Evolutionary conservation across 2,113 vertebrate genomes (phyloP), one percentile per base, ranked within the genome.

Genomic region (Melanerpes aurifrons): DNA sequence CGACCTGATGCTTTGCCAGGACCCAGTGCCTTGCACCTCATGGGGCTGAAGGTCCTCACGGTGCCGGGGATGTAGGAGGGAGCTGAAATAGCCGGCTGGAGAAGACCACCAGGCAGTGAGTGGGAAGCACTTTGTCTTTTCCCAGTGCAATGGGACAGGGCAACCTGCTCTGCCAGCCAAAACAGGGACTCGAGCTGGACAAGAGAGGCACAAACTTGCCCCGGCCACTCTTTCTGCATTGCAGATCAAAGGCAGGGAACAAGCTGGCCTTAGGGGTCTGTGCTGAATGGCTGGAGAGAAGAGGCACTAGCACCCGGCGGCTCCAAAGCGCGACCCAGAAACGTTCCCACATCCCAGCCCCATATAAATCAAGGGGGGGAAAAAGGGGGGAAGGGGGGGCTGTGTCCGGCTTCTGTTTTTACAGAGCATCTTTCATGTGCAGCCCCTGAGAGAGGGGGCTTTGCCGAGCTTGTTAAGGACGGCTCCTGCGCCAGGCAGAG

Each of bases 391-490:
- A 19, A 28, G 9, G 29, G 57, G 80, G 86, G 91, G 57, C 58
- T 87, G 87, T 4, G 4, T 91, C 84, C 32, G 2, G 89, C 91
- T 94, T 96, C 91, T 94, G 89, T 93, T 96, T 94, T 96, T 96
- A 95, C 79, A 92, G 96, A 93, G 82, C 87, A 95, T 96, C 92
- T 96, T 96, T 96, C 94, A 94, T 94, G 89, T 85, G 92, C 92
- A 95, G 95, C 72, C 92, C 92, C 94, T 82, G 92, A 96, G 92
- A 96, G 86, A 83, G 93, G 92, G 70, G 84, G 92, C 93, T 96
- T 95, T 95, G 94, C 96, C 0, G 91, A 96, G 95, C 94, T 95
- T 93, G 95, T 96, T 96, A 96, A 96, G 94, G 95, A 93, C 35
- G 58, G 90, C 94, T 95, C 93, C 94, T 93, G 92, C 90, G 47